Evolutionary conservation across 2,888 invertebrate genomes (phyloP).

Genomic region (Rotaria socialis): DNA sequence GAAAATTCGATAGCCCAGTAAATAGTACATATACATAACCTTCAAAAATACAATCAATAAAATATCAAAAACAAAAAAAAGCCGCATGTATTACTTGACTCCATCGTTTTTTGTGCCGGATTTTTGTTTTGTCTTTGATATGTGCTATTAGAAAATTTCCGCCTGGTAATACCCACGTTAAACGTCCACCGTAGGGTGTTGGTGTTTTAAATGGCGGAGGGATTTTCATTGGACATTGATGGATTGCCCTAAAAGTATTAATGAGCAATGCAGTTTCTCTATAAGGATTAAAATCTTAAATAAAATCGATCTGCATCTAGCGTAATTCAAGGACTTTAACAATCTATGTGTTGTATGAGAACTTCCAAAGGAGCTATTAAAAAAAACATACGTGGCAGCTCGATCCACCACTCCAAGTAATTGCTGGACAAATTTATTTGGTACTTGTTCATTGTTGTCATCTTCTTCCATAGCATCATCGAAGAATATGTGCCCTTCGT

Average conservation of each 20-base stretch:
- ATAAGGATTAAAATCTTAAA: neutral
- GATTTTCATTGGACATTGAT: slow-evolving; percentile 84
- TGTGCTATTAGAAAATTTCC: slow-evolving; percentile 95
- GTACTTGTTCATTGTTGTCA: slow-evolving; percentile 51
- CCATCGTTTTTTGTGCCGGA: slow-evolving; percentile 96
- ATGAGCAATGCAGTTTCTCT: no score
- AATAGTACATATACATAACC: slow-evolving; percentile 96
- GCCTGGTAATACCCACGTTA: slow-evolving; percentile 90
- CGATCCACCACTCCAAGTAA: slow-evolving; percentile 54
- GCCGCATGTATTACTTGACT: slow-evolving; percentile 70
- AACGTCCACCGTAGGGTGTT: slow-evolving; percentile 91
- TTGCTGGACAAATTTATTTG: slow-evolving; percentile 54
- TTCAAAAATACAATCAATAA: neutral
- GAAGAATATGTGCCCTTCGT: slow-evolving; percentile 70
- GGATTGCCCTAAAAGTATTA: slow-evolving; percentile 64
- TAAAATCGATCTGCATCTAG: no score
- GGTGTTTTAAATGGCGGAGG: slow-evolving; percentile 84
- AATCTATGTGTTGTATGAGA: no score
- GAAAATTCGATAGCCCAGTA: slow-evolving; percentile 88
- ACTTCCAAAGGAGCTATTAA: no score
- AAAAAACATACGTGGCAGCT: slow-evolving; percentile 54
- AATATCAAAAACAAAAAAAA: neutral
- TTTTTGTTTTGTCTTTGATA: slow-evolving; percentile 91
- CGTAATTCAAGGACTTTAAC: no score
- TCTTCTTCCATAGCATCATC: slow-evolving; percentile 75